A percentile compares a stretch with the other conserved stretches of the same genome.
Conservation (phyloP, 1,140 invertebrate species). For the Oryctes rhinoceros region DNA sequence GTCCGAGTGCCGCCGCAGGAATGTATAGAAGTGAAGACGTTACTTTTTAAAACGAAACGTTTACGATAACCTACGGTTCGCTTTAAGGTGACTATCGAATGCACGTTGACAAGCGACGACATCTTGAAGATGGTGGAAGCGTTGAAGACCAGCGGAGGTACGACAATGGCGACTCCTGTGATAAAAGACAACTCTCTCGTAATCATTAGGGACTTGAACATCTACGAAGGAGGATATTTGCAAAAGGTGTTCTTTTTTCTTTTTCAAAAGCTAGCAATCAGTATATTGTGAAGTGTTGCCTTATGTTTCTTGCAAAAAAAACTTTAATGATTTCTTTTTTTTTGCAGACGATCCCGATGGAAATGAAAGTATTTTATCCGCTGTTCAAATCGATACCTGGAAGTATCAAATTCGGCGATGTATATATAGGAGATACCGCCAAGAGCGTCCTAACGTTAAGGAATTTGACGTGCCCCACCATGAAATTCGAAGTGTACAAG, state of each 20-base stretch:
- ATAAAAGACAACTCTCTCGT: conserved; percentile 8
- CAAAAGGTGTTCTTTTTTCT: conserved; percentile 13
- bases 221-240: conserved; percentile 32
- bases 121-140: background rate
- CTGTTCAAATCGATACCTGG: conserved; percentile 46
- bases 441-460: conserved; percentile 44
- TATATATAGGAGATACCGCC: conserved; percentile 45
- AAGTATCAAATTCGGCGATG: conserved; percentile 46
- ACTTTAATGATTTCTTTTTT: too few relatives aligned
- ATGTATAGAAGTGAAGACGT: conserved; percentile 45
- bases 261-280: too few relatives aligned
- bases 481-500: conserved; percentile 50
- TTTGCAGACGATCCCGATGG: conserved; percentile 42
- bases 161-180: background rate
- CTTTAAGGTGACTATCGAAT: conserved; percentile 34
- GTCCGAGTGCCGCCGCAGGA: conserved; percentile 66
- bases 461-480: conserved; percentile 43
- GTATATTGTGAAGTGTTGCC: too few relatives aligned
- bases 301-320: too few relatives aligned
- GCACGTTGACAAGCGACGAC: background rate
- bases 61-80: background rate
- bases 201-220: conserved; percentile 35
- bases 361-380: conserved; percentile 47
- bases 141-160: background rate
- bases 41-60: background rate